Conservation (phyloP, 1,140 invertebrate species). For the Pseudachorutes palmiensis region DNA sequence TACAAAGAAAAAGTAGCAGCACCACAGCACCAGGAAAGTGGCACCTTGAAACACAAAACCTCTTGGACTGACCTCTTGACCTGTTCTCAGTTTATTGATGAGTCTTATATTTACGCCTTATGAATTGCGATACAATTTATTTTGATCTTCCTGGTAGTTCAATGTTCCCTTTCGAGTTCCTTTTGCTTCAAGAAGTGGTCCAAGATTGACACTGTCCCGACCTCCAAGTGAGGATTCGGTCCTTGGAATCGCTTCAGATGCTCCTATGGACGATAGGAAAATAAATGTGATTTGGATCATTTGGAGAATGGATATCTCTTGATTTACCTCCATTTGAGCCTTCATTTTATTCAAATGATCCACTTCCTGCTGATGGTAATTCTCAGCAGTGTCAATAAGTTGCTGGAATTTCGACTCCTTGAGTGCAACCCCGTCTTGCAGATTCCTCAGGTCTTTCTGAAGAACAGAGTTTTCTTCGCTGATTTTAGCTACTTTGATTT, state of each 20-base stretch:
- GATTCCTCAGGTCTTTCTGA: neutral
- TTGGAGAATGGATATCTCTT: too few species aligned
- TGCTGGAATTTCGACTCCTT: neutral
- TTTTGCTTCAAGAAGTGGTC: neutral
- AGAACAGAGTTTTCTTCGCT: neutral
- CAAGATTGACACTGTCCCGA: neutral
- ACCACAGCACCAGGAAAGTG: too few species aligned
- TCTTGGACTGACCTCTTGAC: too few species aligned
- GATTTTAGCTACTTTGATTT: neutral
- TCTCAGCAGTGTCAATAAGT: neutral
- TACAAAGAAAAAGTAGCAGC: too few species aligned
- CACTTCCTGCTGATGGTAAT: neutral
- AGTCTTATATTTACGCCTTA: too few species aligned
- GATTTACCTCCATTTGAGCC: neutral
- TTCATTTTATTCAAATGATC: neutral
- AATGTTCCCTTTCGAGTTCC: too few species aligned
- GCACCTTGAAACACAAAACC: too few species aligned
- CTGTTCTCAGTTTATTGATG: too few species aligned
- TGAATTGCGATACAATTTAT: too few species aligned
- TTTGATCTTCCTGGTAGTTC: too few species aligned
- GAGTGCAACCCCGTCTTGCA: neutral
- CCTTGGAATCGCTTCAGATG: neutral
- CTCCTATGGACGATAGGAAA: neutral
- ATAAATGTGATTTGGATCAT: neutral
- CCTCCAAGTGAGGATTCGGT: neutral